phyloP scores from a whole-genome alignment of 2,113 vertebrate genomes.

The Athene cunicularia region DNA sequence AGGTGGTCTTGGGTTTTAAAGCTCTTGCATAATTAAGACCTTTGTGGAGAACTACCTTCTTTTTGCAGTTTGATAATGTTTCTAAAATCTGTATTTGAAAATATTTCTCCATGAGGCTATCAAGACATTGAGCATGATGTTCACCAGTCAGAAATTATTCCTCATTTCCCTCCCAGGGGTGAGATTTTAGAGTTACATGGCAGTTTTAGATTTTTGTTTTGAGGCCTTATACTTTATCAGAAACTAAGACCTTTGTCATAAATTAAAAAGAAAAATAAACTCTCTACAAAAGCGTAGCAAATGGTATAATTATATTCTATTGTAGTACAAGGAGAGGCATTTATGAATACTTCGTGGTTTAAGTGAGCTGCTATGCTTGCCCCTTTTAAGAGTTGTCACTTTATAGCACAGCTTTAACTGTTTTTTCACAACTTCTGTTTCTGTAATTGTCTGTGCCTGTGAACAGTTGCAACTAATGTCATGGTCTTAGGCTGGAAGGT shows the following conservation, averaged over 20 bases:
- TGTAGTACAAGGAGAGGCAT: neutral
- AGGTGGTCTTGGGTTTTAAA: neutral
- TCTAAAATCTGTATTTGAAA: neutral
- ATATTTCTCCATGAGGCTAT: neutral
- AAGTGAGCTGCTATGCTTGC: neutral
- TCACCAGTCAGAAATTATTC: neutral
- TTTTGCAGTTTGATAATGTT: neutral
- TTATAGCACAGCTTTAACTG: neutral
- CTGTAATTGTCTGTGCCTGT: neutral
- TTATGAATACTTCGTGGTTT: neutral
- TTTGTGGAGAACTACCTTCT: neutral
- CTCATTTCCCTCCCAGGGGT: neutral
- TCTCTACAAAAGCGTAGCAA: neutral
- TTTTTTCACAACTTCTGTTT: neutral
- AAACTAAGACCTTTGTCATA: neutral
- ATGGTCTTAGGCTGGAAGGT: neutral
- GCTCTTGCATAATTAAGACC: neutral
- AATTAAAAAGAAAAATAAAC: neutral
- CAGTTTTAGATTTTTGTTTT: neutral
- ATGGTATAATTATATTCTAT: neutral
- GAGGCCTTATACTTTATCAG: neutral
- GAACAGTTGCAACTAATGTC: neutral
- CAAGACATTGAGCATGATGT: neutral
- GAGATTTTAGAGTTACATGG: neutral
- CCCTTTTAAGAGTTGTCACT: neutral